These are phyloP conservation scores for Eupristina koningsbergeri DNA, from an alignment of 1,140 invertebrate genomes.

Conservation along the genomic window DNA sequence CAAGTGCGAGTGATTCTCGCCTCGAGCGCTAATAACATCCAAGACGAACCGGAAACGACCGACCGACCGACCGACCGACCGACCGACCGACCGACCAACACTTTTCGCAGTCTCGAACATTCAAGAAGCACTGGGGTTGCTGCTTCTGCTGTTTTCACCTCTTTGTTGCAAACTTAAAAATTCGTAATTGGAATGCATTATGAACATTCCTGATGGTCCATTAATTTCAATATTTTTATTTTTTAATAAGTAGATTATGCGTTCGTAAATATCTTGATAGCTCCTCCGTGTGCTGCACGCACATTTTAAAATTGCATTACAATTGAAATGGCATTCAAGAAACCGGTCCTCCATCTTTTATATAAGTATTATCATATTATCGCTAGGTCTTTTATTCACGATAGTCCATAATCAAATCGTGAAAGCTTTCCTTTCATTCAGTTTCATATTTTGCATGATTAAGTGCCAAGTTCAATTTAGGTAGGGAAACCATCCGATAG, in stretches of 20 bases:
- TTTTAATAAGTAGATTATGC: neutral
- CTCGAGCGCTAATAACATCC: neutral
- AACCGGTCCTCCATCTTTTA: neutral
- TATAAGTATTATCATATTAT: neutral
- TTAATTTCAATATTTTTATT: neutral
- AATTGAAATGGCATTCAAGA: neutral
- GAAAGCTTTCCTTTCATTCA: neutral
- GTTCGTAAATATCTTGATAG: neutral
- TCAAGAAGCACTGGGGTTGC: no score
- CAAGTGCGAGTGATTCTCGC: neutral
- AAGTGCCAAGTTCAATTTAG: constrained; percentile 45
- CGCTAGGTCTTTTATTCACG: neutral
- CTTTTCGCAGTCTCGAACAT: no score
- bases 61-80: neutral
- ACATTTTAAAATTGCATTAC: neutral
- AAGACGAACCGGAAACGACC: constrained; percentile 10
- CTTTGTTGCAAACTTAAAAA: no score
- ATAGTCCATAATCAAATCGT: neutral
- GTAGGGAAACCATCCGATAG: constrained; percentile 41
- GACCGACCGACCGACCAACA: no score
- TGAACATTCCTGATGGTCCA: neutral
- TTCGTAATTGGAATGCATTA: neutral
- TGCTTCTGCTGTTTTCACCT: no score
- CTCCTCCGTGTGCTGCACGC: neutral
- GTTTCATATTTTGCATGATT: constrained; percentile 36